phyloP scores from a whole-genome alignment of 2,888 invertebrate genomes.

The Xanthorhoe spadicearia region DNA sequence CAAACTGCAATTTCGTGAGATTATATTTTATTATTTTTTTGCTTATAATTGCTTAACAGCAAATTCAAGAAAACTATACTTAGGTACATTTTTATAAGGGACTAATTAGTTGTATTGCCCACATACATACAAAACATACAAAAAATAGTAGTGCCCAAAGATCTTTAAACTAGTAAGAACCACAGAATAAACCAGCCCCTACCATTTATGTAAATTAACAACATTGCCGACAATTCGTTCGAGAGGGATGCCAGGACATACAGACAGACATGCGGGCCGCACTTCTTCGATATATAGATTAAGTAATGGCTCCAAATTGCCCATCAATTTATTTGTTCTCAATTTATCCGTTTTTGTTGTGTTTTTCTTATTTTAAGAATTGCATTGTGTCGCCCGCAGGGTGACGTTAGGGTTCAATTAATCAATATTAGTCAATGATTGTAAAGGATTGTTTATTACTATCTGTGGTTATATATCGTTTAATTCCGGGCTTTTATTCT shows the following conservation, averaged over 20 bases:
- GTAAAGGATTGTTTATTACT: constrained; percentile 18
- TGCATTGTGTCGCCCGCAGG: constrained; percentile 38
- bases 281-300: constrained; percentile 60
- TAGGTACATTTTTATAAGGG: no score
- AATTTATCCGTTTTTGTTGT: constrained; percentile 36
- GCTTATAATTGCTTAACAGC: no score
- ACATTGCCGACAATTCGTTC: constrained; percentile 60
- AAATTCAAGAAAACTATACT: no score
- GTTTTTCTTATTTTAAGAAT: constrained; percentile 34
- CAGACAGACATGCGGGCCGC: constrained; percentile 72
- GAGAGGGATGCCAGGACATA: constrained; percentile 68
- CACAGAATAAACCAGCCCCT: constrained; percentile 29
- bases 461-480: not conserved
- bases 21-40: no score
- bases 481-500: not conserved
- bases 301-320: constrained; percentile 76
- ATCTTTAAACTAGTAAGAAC: not conserved
- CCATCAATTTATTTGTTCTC: constrained; percentile 75
- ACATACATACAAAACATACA: no score
- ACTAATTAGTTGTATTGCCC: no score
- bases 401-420: constrained; percentile 11
- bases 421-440: constrained; percentile 1
- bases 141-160: no score
- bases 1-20: no score
- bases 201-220: constrained; percentile 66